phyloP scores from a whole-genome alignment of 2,113 vertebrate genomes.

The Chaetops frenatus region DNA sequence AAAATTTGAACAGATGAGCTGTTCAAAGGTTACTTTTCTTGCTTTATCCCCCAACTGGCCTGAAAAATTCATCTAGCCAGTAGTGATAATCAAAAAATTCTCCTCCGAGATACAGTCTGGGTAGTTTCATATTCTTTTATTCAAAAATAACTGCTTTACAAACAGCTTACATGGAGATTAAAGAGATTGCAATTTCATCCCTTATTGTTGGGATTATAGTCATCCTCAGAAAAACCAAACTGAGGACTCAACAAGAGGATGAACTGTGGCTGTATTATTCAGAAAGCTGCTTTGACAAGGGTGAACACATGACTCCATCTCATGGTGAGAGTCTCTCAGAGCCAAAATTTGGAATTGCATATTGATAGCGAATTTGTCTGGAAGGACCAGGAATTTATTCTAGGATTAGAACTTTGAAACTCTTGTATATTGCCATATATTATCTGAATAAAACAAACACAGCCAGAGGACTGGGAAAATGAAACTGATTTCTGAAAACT shows the following conservation, averaged over 20 bases:
- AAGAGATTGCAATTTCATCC: constrained; percentile 32
- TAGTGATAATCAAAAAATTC: not conserved
- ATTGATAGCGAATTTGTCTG: not conserved
- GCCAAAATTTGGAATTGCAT: not conserved
- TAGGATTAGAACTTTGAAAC: not conserved
- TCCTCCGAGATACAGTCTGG: not conserved
- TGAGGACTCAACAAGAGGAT: not conserved
- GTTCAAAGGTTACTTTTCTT: not conserved
- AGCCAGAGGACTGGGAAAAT: not conserved
- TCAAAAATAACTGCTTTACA: constrained; percentile 22
- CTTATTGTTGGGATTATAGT: constrained; percentile 23
- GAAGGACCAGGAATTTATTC: not conserved
- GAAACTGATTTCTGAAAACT: not conserved
- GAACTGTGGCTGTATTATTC: not conserved
- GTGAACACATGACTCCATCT: not conserved
- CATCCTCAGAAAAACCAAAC: constrained; percentile 27
- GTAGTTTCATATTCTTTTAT: not conserved
- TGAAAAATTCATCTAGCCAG: not conserved
- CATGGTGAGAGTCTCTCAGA: not conserved
- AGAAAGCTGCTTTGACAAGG: not conserved
- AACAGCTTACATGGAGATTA: constrained; percentile 46
- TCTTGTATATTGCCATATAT: not conserved
- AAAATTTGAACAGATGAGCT: not conserved
- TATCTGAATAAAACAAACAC: not conserved
- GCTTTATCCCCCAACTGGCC: not conserved